Conservation (phyloP, 2,888 invertebrate species). For the Girardia tigrina region DNA sequence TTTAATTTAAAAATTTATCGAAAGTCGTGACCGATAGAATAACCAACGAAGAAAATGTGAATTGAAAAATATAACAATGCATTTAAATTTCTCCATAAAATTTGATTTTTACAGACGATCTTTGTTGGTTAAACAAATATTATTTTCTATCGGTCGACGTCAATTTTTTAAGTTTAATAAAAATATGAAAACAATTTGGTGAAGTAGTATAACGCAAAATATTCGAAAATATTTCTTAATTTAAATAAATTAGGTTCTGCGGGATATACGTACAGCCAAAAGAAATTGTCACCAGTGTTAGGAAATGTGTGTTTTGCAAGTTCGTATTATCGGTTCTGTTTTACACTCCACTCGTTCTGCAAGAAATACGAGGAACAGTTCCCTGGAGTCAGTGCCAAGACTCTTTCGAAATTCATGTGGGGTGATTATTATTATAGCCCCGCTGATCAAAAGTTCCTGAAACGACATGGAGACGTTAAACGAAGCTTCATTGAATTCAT, state of each 20-base stretch:
- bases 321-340: conserved; percentile 86
- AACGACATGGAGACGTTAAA: conserved; percentile 66
- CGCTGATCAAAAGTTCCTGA: conserved; percentile 54
- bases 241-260: conserved; percentile 3
- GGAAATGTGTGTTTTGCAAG: conserved; percentile 98
- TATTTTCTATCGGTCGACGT: too few relatives aligned
- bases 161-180: too few relatives aligned
- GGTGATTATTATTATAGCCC: conserved; percentile 93
- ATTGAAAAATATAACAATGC: too few relatives aligned
- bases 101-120: too few relatives aligned
- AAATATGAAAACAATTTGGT: too few relatives aligned
- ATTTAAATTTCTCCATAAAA: too few relatives aligned
- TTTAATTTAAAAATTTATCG: too few relatives aligned
- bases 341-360: conserved; percentile 87
- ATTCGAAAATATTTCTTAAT: too few relatives aligned
- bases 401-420: conserved; percentile 85
- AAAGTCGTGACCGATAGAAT: too few relatives aligned
- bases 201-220: too few relatives aligned
- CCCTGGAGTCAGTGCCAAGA: conserved; percentile 61
- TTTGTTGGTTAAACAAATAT: too few relatives aligned
- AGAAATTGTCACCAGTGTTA: conserved; percentile 60
- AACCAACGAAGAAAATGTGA: too few relatives aligned
- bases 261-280: not conserved
- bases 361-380: conserved; percentile 66
- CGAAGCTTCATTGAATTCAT: conserved; percentile 96